phyloP scores from a whole-genome alignment of 2,888 invertebrate species.

The Ceratothoa steindachneri region DNA sequence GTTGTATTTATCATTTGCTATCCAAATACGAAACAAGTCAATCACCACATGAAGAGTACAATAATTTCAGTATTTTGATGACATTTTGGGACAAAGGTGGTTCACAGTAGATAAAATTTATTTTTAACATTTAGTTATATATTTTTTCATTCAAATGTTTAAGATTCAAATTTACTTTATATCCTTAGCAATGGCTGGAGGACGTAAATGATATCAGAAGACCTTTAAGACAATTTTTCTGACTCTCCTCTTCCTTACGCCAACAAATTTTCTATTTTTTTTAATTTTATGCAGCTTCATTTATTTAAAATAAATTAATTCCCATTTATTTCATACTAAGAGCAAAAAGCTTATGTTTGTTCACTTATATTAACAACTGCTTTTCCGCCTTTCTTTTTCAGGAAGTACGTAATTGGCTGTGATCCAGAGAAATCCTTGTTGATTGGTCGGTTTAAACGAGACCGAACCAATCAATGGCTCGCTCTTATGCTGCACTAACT shows the following conservation, averaged over 20 bases:
- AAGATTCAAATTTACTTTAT: neutral
- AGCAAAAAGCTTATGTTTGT: neutral
- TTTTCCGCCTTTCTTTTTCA: conserved; percentile 21
- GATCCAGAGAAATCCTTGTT: neutral
- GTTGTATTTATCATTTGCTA: too few species aligned
- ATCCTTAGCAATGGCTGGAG: neutral
- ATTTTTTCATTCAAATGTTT: neutral
- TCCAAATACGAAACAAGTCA: too few species aligned
- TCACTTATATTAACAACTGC: neutral
- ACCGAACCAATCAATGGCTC: neutral
- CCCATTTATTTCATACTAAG: neutral
- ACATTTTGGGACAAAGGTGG: too few species aligned
- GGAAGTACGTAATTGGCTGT: conserved; percentile 18
- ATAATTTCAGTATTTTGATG: too few species aligned
- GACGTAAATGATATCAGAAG: neutral
- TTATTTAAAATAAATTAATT: neutral
- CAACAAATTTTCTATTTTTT: too few species aligned
- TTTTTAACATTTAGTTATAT: too few species aligned
- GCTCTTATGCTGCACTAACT: neutral
- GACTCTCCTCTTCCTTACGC: too few species aligned
- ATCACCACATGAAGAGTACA: too few species aligned
- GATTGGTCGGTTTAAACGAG: neutral
- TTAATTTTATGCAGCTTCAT: neutral
- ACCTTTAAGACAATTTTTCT: neutral
- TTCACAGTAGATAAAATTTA: too few species aligned